Evolutionary conservation across 1,140 invertebrate genomes (phyloP).

Genomic region (Myzus persicae): DNA sequence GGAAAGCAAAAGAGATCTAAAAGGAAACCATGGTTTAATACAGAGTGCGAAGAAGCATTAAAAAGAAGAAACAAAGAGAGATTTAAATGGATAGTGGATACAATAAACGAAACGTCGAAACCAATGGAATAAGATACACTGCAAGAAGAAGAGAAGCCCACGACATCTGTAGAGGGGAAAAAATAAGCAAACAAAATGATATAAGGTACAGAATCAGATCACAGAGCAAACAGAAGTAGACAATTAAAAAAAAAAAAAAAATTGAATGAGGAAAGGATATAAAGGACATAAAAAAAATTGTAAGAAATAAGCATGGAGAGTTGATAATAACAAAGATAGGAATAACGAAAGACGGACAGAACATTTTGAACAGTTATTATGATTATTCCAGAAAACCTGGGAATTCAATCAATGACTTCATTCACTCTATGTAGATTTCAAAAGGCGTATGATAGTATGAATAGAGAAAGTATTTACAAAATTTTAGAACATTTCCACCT

Average conservation of each 20-base stretch:
- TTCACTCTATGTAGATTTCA: too few species aligned
- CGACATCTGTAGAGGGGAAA: conserved; percentile 50
- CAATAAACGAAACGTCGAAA: conserved; percentile 42
- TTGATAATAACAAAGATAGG: conserved; percentile 27
- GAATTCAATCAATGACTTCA: too few species aligned
- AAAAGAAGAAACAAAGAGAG: conserved; percentile 52
- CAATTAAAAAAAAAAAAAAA: conserved; percentile 55
- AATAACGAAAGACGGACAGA: conserved; percentile 43
- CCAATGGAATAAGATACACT: conserved; percentile 21
- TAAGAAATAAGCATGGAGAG: conserved; percentile 39
- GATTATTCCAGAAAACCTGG: too few species aligned
- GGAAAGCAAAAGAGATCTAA: conserved; percentile 45
- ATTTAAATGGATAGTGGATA: conserved; percentile 30
- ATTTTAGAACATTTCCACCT: too few species aligned
- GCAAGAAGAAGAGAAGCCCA: conserved; percentile 39
- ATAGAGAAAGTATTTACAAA: too few species aligned
- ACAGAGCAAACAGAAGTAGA: conserved; percentile 50
- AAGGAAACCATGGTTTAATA: conserved; percentile 59
- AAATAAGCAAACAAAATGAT: conserved; percentile 49
- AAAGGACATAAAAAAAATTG: conserved; percentile 30
- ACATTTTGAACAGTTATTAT: too few species aligned
- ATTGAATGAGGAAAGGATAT: conserved; percentile 31
- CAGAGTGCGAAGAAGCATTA: conserved; percentile 55
- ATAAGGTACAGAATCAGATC: conserved; percentile 40
- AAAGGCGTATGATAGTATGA: too few species aligned